Evolutionary conservation across 2,113 vertebrate genomes (phyloP).

Genomic region (Albula goreensis): DNA sequence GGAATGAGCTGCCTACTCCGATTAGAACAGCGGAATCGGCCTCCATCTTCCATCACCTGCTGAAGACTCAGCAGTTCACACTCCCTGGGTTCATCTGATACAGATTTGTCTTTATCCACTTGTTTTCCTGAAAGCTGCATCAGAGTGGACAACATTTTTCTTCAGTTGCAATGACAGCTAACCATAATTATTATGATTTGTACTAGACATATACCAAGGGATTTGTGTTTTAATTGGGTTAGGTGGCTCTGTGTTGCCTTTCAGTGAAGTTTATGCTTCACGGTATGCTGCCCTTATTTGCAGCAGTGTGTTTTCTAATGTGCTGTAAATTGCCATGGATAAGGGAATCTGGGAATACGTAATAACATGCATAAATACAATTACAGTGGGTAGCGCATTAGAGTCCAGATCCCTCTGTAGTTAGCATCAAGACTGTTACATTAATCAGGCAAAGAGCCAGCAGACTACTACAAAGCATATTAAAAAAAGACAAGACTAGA

Average conservation of each 20-base stretch:
- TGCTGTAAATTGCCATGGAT: background rate
- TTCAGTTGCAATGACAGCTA: background rate
- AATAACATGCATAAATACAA: background rate
- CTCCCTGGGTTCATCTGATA: no score
- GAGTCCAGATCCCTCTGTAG: background rate
- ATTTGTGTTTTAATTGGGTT: background rate
- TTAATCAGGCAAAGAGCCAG: background rate
- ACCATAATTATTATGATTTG: background rate
- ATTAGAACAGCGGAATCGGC: background rate
- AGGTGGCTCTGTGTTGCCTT: background rate
- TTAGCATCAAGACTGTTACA: no score
- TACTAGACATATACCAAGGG: background rate
- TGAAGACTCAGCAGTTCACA: background rate
- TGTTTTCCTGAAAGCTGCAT: background rate
- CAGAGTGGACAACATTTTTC: background rate
- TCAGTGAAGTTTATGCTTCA: background rate
- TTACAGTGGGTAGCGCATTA: background rate
- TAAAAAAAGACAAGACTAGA: background rate
- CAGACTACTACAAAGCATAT: background rate
- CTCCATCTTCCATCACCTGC: background rate
- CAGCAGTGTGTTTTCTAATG: background rate
- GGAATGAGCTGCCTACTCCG: background rate
- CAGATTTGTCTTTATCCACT: background rate
- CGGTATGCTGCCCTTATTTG: background rate
- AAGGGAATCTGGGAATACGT: background rate